Evolutionary conservation across 1,140 invertebrate species (phyloP).

Genomic region (Paraescarpia echinospica): DNA sequence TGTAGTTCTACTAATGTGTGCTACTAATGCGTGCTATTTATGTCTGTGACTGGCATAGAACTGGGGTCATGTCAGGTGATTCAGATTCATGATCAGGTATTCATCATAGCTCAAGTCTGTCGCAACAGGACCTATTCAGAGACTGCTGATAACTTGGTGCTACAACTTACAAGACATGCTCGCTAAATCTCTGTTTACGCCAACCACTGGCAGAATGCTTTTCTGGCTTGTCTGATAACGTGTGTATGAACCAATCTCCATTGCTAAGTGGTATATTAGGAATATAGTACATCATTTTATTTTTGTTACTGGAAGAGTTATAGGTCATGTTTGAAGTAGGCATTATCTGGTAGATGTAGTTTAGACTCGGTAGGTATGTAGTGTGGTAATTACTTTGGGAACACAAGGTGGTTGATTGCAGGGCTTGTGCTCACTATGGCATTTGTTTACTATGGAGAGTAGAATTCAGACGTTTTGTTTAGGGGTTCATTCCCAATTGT

Average conservation of each 20-base stretch:
- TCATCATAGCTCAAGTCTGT: neutral
- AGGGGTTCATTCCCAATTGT: too few relatives aligned
- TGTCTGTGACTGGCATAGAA: too few relatives aligned
- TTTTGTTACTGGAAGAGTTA: neutral
- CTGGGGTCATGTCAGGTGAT: too few relatives aligned
- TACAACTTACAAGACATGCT: neutral
- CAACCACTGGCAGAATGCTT: neutral
- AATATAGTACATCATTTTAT: neutral
- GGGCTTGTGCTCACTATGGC: too few relatives aligned
- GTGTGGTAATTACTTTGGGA: too few relatives aligned
- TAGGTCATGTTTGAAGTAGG: neutral
- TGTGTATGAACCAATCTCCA: neutral
- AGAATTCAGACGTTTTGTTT: too few relatives aligned
- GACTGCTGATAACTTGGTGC: neutral
- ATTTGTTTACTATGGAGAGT: too few relatives aligned
- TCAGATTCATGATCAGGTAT: neutral
- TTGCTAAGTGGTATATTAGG: neutral
- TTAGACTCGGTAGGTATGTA: too few relatives aligned
- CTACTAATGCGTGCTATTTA: too few relatives aligned
- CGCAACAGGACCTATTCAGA: neutral
- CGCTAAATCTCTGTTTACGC: too few relatives aligned
- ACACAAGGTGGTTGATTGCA: too few relatives aligned
- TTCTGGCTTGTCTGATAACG: neutral
- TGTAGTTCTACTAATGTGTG: too few relatives aligned
- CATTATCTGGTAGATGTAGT: neutral